These are phyloP conservation scores for Columba guinea DNA, from an alignment of 2,797 vertebrate genomes.

Conservation along the genomic window DNA sequence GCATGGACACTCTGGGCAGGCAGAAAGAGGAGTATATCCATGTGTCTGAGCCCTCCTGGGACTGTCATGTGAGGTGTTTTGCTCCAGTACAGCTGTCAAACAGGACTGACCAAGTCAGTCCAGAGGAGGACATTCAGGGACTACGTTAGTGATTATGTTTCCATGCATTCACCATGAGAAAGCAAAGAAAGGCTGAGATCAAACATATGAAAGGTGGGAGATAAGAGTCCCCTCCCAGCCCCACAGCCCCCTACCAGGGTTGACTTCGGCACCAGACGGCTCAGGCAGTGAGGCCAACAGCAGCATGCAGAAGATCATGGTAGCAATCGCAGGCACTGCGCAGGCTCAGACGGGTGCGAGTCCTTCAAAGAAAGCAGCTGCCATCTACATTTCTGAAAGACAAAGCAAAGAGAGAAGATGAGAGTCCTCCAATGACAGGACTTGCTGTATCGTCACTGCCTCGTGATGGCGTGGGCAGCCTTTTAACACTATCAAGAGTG, in stretches of 20 bases:
- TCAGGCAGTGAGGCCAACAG: conserved; percentile 80
- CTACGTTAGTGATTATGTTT: accelerated
- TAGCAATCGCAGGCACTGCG: conserved; percentile 64
- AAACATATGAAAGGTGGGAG: background rate
- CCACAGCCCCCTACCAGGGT: conserved; percentile 80
- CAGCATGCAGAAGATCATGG: conserved; percentile 89
- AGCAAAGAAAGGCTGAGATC: background rate
- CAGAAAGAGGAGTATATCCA: background rate
- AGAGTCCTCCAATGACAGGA: background rate
- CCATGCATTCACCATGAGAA: accelerated
- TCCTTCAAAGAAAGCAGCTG: conserved; percentile 36
- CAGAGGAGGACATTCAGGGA: background rate
- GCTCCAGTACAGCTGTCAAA: background rate
- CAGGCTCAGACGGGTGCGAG: conserved; percentile 54
- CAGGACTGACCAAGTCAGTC: background rate
- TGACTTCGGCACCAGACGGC: conserved; percentile 81
- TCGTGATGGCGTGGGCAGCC: background rate
- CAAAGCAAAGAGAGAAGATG: conserved; percentile 42
- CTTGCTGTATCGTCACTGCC: background rate
- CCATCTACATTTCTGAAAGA: conserved; percentile 72
- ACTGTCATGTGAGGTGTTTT: background rate
- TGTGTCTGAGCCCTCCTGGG: background rate
- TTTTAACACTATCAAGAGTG: background rate
- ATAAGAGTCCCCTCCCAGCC: background rate
- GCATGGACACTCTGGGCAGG: background rate